Conservation (phyloP, 2,113 vertebrate genomes). For the Catharus bicknelli region DNA sequence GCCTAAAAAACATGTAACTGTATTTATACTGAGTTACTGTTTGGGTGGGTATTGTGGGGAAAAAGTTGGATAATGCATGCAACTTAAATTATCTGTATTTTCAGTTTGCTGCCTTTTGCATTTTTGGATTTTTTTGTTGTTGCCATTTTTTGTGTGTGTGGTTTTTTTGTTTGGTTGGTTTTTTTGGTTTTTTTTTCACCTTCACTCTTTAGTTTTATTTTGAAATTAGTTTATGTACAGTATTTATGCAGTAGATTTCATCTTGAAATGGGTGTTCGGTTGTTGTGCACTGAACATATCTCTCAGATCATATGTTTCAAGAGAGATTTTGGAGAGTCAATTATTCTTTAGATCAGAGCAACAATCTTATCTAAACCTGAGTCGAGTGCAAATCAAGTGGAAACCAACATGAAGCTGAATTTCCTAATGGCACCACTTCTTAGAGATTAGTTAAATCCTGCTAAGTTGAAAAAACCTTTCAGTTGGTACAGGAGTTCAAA, state of each 20-base stretch:
- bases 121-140: neutral
- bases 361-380: neutral
- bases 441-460: neutral
- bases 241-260: neutral
- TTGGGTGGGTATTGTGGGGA: neutral
- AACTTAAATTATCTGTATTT: neutral
- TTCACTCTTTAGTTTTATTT: neutral
- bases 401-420: neutral
- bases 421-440: neutral
- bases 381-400: neutral
- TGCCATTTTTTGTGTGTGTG: too few relatives aligned
- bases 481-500: constrained; percentile 36
- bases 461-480: neutral
- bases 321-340: neutral
- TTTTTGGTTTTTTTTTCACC: neutral
- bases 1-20: neutral
- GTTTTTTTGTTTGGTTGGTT: neutral
- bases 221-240: neutral
- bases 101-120: neutral
- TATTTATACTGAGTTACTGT: neutral
- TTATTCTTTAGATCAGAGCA: neutral
- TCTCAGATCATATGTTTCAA: neutral
- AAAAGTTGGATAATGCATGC: neutral
- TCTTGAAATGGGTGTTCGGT: neutral
- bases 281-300: neutral